Percentiles rank a stretch among this genome's conserved stretches.
Evolutionary conservation across 2,888 invertebrate species (phyloP).

Genomic region (Hirtodrosophila cameraria): DNA sequence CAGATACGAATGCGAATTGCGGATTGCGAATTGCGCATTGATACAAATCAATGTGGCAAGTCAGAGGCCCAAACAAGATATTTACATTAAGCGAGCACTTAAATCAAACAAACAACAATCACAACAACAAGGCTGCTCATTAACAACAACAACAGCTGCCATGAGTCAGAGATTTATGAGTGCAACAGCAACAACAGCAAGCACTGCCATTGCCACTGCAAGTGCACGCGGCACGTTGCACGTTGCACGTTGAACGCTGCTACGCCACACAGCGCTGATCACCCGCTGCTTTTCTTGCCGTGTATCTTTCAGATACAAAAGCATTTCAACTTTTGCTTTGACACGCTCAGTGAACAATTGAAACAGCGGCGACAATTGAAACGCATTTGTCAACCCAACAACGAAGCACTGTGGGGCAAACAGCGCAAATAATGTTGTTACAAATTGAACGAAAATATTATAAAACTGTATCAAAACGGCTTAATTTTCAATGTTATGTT

Average conservation of each 20-base stretch:
- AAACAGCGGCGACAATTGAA: slow-evolving; percentile 70
- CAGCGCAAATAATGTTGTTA: no score
- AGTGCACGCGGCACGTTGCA: not conserved
- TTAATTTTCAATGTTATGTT: no score
- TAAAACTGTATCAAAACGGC: no score
- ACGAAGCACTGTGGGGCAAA: not conserved
- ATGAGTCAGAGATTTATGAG: slow-evolving; percentile 41
- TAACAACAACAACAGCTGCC: slow-evolving; percentile 43
- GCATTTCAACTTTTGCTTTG: slow-evolving; percentile 42
- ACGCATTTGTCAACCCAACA: slow-evolving; percentile 67
- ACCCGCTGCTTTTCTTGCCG: slow-evolving; percentile 24
- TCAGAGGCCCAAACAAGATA: slow-evolving; percentile 61
- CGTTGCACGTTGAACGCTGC: no score
- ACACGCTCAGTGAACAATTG: slow-evolving; percentile 58
- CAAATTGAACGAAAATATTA: no score
- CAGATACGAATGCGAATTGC: slow-evolving; percentile 22
- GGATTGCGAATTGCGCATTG: slow-evolving; percentile 49
- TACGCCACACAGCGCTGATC: not conserved
- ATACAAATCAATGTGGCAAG: slow-evolving; percentile 73
- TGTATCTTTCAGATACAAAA: slow-evolving; percentile 37
- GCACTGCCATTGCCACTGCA: no score
- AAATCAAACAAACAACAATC: slow-evolving; percentile 29
- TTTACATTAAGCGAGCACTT: slow-evolving; percentile 72
- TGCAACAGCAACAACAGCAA: no score
- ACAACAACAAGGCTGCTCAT: slow-evolving; percentile 40